phyloP scores from a whole-genome alignment of 2,888 invertebrate species.

The Sarcophaga rosellei region DNA sequence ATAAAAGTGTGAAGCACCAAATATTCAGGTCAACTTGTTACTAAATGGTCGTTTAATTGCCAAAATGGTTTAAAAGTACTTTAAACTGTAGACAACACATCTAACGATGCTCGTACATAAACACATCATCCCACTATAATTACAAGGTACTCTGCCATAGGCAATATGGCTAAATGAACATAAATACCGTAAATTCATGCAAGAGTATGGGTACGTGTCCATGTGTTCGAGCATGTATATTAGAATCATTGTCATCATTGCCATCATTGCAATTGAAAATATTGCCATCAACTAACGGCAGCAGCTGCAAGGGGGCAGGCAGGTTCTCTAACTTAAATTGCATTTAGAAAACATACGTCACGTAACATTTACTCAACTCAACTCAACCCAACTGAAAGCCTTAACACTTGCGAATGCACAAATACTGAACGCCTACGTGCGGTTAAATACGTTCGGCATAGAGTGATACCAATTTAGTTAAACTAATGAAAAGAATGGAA shows the following conservation, averaged over 20 bases:
- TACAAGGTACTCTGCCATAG: background rate
- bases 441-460: background rate
- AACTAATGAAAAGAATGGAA: too few relatives aligned
- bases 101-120: background rate
- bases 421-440: background rate
- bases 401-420: constrained; percentile 1
- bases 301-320: too few relatives aligned
- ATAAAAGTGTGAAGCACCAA: background rate
- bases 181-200: background rate
- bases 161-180: background rate
- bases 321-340: constrained; percentile 4
- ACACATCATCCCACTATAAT: background rate
- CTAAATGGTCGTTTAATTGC: constrained; percentile 1
- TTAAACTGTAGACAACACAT: background rate
- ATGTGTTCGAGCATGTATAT: too few relatives aligned
- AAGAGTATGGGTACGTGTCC: background rate
- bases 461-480: too few relatives aligned
- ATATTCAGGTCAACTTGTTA: background rate
- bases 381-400: background rate
- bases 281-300: background rate
- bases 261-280: background rate
- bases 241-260: too few relatives aligned
- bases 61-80: background rate
- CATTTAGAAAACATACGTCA: constrained; percentile 14
- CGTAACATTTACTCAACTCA: constrained; percentile 5